Conservation (phyloP, 2,113 vertebrate species). For the Laterallus jamaicensis region DNA sequence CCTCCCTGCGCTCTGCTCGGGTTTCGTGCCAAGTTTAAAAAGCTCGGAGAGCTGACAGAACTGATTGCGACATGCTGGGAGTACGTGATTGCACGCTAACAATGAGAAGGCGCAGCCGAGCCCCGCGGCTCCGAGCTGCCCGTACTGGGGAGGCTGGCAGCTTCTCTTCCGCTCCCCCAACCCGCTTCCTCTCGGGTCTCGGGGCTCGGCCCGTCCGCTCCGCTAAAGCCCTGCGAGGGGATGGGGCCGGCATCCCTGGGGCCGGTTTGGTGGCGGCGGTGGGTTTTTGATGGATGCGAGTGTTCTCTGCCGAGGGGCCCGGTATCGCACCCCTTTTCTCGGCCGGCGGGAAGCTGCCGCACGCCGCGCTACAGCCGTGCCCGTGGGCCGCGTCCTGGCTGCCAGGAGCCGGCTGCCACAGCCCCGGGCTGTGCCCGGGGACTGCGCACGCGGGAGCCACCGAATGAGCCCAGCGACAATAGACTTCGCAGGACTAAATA, state of each 20-base stretch:
- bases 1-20: neutral
- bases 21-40: neutral
- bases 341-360: too few relatives aligned
- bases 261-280: too few relatives aligned
- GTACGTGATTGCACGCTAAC: neutral
- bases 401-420: neutral
- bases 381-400: neutral
- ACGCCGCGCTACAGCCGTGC: fast-evolving
- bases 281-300: too few relatives aligned
- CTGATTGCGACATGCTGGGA: neutral
- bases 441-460: neutral
- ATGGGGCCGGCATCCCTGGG: too few relatives aligned
- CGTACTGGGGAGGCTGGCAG: neutral
- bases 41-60: neutral
- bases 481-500: neutral
- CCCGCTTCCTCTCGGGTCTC: fast-evolving
- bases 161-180: fast-evolving
- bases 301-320: neutral
- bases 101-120: too few relatives aligned
- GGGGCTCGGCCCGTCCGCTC: fast-evolving
- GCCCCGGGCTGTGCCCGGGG: neutral
- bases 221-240: too few relatives aligned
- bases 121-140: neutral
- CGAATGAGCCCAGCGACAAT: neutral
- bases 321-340: too few relatives aligned